Base-by-base conservation (phyloP, 2,113 vertebrate species). In the Salvelinus alpinus region DNA sequence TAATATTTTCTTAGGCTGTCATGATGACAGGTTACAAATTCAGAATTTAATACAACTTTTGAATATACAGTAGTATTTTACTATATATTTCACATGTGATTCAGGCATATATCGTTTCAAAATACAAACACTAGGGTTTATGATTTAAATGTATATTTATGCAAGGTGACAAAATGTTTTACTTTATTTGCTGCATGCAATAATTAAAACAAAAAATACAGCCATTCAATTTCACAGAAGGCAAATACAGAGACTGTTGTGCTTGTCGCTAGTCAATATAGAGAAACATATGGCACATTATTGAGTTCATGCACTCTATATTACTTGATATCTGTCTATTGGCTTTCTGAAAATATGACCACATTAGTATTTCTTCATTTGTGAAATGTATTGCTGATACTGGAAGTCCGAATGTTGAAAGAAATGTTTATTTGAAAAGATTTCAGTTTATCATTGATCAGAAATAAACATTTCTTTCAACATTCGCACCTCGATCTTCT, bases 1-100 rank as follows among this genome's bases (percentile, higher is more conserved):
- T 75, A 75, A 83, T 78, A 83, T 79, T 83, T 75, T 86, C 66
- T 44, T 74, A 64, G 72, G 82, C 78, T 75, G 54, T 57, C 60
- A 24, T 38, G 27, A 38, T 68, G 74, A 47, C 78, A 79, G 76
- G 65, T 66, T 81, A 27, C 74, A 83, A 77, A 38, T 38, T 38
- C 34, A 1, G 34, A 38, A 38, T 38, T 38, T 1, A 38, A 8
- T 38, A 38, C 5, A 38, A 38, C 7, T 38, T 34, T 38, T 38
- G 34, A 38, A 38, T 8, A 38, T 38, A 38, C 6, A 34, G 34
- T 34, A 34, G 6, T 38, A 38, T 38, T 78, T 75, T 79, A n/a
- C 48, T n/a, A 80, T 8, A 38, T 38, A 1, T 38, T 38, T 38
- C 34, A 38, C 34, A 38, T 38, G 34, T 38, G 34, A 38, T 38